phyloP scores from a whole-genome alignment of 2,113 vertebrate genomes.

The Desmodus rotundus region DNA sequence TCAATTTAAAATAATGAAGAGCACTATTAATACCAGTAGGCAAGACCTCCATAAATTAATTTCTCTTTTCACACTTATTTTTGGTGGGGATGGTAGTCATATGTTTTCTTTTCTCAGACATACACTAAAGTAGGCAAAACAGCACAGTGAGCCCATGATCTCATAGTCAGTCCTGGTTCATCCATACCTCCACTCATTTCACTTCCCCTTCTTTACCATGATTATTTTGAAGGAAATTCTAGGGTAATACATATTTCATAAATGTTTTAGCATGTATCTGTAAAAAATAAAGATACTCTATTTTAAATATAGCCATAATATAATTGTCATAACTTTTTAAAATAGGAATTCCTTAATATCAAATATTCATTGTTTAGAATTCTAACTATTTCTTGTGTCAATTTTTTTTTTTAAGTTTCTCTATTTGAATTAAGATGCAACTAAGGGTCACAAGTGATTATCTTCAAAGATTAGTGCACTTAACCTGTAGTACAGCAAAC shows the following conservation, averaged over 20 bases:
- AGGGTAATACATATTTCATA: neutral
- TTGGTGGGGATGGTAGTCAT: neutral
- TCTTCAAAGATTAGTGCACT: neutral
- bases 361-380: neutral
- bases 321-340: slow-evolving; percentile 19
- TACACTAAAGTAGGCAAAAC: neutral
- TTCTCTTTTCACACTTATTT: neutral
- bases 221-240: neutral
- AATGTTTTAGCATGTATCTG: neutral
- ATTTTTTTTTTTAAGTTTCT: neutral
- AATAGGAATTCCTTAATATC: neutral
- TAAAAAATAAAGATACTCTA: neutral
- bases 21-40: neutral
- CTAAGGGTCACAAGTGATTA: neutral
- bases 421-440: neutral
- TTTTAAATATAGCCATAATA: slow-evolving; percentile 6
- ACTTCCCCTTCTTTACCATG: neutral
- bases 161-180: neutral
- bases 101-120: neutral
- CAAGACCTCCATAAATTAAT: neutral
- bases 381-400: slow-evolving; percentile 1
- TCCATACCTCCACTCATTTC: neutral
- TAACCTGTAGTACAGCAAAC: slow-evolving; percentile 8
- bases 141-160: neutral
- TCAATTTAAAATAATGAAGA: slow-evolving; percentile 14